Conservation (phyloP, 2,797 vertebrate species). For the Podarcis lilfordi region DNA sequence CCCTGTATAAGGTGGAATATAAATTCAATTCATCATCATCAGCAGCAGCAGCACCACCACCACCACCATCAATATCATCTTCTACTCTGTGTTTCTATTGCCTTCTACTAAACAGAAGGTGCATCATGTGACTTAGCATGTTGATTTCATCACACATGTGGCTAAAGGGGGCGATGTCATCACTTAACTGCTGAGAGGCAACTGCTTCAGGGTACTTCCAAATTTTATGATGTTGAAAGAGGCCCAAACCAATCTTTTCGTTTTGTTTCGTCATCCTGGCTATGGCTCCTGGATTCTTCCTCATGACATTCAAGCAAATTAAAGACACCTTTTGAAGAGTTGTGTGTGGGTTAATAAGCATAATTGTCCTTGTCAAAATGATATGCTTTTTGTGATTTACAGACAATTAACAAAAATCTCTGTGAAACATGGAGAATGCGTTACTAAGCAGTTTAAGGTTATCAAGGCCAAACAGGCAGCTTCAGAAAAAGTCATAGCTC, state of each 20-base stretch:
- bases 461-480: slow-evolving; percentile 17
- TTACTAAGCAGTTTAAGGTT: slow-evolving; percentile 29
- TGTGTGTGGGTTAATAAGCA: not conserved
- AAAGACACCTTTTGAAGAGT: slow-evolving; percentile 14
- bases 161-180: not conserved
- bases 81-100: not conserved
- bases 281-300: not conserved
- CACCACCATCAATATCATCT: too few relatives aligned
- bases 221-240: not conserved
- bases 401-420: slow-evolving; percentile 19
- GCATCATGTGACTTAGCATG: not conserved
- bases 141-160: not conserved
- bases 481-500: not conserved
- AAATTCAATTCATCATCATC: too few relatives aligned
- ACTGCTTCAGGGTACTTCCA: not conserved
- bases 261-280: not conserved
- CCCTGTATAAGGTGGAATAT: too few relatives aligned
- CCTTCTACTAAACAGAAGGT: not conserved
- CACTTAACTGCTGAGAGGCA: not conserved
- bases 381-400: not conserved
- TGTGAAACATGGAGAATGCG: not conserved
- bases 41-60: too few relatives aligned
- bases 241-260: too few relatives aligned
- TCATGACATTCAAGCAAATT: not conserved
- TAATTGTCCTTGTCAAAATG: slow-evolving; percentile 21